Percentiles rank a stretch among this genome's conserved stretches.
Evolutionary conservation across 2,113 vertebrate species (phyloP).

Genomic region (Gnathonemus echidnorhynchus): DNA sequence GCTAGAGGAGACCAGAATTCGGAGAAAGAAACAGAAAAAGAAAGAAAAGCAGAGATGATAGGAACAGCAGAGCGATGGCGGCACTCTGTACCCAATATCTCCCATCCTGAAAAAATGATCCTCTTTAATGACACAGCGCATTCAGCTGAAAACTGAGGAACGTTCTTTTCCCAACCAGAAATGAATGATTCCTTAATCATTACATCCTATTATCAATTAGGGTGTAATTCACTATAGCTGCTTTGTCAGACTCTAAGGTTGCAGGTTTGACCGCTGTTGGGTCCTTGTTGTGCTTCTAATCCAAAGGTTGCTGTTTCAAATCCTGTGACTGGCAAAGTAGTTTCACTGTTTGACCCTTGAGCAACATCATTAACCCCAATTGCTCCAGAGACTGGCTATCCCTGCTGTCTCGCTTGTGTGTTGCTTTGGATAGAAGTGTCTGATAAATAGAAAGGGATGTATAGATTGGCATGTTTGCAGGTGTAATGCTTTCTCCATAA

Average conservation of each 20-base stretch:
- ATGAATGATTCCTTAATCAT: neutral
- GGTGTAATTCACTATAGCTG: neutral
- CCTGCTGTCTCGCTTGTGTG: neutral
- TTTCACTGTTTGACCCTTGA: neutral
- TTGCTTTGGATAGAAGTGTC: neutral
- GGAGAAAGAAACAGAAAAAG: no score
- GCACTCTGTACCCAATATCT: neutral
- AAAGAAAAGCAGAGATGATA: neutral
- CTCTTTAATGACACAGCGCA: neutral
- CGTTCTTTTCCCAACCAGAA: neutral
- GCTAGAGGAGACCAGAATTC: neutral
- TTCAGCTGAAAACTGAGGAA: neutral
- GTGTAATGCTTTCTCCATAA: neutral
- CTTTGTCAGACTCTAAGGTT: neutral
- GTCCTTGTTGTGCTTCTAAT: neutral
- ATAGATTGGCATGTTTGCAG: neutral
- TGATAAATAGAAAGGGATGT: neutral
- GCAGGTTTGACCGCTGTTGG: neutral
- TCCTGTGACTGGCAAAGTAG: neutral
- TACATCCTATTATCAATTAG: neutral
- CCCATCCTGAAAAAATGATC: neutral
- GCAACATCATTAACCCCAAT: neutral
- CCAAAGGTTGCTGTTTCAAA: neutral
- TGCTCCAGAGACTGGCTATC: neutral
- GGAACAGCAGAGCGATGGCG: neutral